Conservation (phyloP, 2,888 invertebrate species). For the Lasioglossum pauxillum region DNA sequence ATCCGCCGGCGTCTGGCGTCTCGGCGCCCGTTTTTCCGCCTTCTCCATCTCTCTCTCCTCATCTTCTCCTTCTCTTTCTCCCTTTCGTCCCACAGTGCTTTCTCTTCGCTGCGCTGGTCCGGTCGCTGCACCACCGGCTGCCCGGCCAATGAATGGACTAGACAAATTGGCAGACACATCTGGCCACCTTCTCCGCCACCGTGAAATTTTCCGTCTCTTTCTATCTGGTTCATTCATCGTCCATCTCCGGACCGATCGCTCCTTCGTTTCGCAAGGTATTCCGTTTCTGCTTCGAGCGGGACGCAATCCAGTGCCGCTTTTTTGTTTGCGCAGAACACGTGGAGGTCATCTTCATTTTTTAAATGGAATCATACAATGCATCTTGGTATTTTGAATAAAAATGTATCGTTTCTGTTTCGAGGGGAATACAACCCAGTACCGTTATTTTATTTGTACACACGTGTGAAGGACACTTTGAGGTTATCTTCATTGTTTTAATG, state of each 20-base stretch:
- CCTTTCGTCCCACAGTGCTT: neutral
- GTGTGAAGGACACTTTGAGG: too few species aligned
- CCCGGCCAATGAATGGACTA: constrained; percentile 47
- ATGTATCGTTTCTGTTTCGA: too few species aligned
- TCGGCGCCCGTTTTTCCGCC: constrained; percentile 66
- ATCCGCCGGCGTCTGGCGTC: constrained; percentile 75
- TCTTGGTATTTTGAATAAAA: too few species aligned
- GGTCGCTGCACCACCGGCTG: constrained; percentile 17
- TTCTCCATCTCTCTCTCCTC: neutral
- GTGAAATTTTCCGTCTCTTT: neutral
- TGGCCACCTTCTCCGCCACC: neutral
- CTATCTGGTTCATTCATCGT: neutral
- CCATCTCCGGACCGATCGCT: neutral
- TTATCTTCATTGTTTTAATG: too few species aligned
- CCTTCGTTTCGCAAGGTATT: neutral
- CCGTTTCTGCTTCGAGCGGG: neutral
- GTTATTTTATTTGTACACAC: too few species aligned
- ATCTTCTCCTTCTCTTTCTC: neutral
- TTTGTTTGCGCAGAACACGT: too few species aligned
- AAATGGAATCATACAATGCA: too few species aligned
- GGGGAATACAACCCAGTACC: too few species aligned
- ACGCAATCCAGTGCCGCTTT: too few species aligned
- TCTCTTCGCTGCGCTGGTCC: neutral
- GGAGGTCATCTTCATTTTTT: too few species aligned
- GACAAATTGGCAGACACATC: constrained; percentile 57